These are phyloP conservation scores for Diorhabda carinulata DNA, from an alignment of 1,140 invertebrate genomes.

Conservation along the genomic window DNA sequence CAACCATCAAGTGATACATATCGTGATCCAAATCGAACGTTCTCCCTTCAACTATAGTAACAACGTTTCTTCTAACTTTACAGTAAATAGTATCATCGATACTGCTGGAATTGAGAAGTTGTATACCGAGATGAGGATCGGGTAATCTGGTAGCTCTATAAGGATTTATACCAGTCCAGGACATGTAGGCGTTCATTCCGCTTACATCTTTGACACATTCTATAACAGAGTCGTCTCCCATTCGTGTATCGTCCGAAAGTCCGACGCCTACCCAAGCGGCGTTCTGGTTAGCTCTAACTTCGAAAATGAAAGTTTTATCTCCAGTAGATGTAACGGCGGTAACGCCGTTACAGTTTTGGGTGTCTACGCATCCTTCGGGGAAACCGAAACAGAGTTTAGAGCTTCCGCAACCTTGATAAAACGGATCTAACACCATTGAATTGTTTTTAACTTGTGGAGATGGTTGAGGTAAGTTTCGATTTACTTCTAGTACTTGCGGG, in stretches of 20 bases:
- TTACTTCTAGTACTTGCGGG: background rate
- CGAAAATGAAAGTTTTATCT: constrained; percentile 60
- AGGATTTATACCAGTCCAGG: constrained; percentile 56
- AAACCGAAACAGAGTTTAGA: constrained; percentile 79
- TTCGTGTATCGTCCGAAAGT: constrained; percentile 65
- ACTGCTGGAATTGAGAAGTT: constrained; percentile 57
- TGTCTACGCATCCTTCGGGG: constrained; percentile 58
- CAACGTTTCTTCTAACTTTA: constrained; percentile 62
- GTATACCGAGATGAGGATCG: constrained; percentile 59
- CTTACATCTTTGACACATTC: constrained; percentile 71
- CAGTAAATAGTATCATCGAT: constrained; percentile 72
- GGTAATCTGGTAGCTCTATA: constrained; percentile 48
- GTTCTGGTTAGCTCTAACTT: constrained; percentile 56
- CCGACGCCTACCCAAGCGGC: constrained; percentile 67
- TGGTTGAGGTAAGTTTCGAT: constrained; percentile 41
- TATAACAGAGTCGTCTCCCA: constrained; percentile 82
- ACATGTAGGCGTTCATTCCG: constrained; percentile 64
- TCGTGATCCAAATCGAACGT: constrained; percentile 68
- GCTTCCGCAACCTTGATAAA: constrained; percentile 70
- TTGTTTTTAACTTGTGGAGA: constrained; percentile 32
- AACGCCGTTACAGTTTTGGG: constrained; percentile 62
- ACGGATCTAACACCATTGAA: constrained; percentile 52
- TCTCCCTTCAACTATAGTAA: constrained; percentile 59
- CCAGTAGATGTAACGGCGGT: constrained; percentile 55
- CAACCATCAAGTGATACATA: constrained; percentile 70